A percentile compares a stretch with the other conserved stretches of the same genome.
These are phyloP conservation scores for Sycophila sp. DNA, from an alignment of 1,140 invertebrate species.

Conservation along the genomic window DNA sequence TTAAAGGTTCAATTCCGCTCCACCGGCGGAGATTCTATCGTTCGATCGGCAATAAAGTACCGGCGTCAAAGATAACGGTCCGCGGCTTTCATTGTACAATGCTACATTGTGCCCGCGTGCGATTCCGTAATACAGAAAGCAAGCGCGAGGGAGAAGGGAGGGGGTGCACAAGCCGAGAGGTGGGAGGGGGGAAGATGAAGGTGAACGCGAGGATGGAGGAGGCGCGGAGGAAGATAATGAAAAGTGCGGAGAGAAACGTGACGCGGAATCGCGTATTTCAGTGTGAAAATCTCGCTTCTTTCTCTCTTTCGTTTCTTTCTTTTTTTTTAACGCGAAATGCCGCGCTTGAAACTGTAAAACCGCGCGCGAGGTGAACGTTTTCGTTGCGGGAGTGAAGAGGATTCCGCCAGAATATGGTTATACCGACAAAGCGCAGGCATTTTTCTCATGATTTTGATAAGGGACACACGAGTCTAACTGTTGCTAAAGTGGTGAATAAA, in stretches of 20 bases:
- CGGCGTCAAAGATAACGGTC: slow-evolving; percentile 36
- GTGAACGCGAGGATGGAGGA: background rate
- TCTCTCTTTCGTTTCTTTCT: too few relatives aligned
- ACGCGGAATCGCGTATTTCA: background rate
- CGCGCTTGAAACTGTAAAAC: too few relatives aligned
- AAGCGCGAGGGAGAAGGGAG: background rate
- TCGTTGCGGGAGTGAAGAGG: too few relatives aligned
- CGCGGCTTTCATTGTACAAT: slow-evolving; percentile 33
- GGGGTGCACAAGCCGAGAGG: background rate
- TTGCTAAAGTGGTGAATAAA: too few relatives aligned
- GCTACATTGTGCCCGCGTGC: slow-evolving; percentile 33
- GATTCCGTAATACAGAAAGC: slow-evolving; percentile 30
- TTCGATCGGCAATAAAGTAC: slow-evolving; percentile 38
- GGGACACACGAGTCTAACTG: too few relatives aligned
- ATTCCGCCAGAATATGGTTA: too few relatives aligned
- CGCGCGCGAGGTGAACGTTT: too few relatives aligned
- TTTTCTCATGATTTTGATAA: too few relatives aligned
- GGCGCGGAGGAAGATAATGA: background rate
- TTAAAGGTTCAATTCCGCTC: slow-evolving; percentile 37
- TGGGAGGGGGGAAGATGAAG: background rate
- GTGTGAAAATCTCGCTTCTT: slow-evolving; percentile 10
- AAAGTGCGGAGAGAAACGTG: background rate
- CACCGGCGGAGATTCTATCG: slow-evolving; percentile 20
- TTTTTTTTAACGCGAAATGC: too few relatives aligned
- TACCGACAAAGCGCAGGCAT: too few relatives aligned